A percentile compares a stretch with the other conserved stretches of the same genome.
Conservation (phyloP, 2,888 invertebrate genomes). For the Apodemia mormo region DNA sequence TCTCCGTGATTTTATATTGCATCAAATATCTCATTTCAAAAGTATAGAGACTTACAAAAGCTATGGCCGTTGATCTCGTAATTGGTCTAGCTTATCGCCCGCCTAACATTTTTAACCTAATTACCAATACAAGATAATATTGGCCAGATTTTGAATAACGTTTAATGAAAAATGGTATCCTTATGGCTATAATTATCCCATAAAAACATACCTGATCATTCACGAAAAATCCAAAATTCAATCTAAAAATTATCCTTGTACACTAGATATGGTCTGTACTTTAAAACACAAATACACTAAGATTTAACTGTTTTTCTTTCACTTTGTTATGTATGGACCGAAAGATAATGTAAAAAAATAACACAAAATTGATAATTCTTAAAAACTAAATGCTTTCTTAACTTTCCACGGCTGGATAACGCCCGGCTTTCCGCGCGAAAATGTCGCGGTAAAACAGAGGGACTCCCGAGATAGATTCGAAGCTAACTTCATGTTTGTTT, state of each 20-base stretch:
- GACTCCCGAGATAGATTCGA: constrained; percentile 54
- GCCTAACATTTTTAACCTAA: constrained; percentile 76
- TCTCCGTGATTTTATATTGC: constrained; percentile 34
- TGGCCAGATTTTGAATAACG: constrained; percentile 32
- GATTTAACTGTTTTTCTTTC: constrained; percentile 37
- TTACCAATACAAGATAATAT: constrained; percentile 53
- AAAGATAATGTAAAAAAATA: constrained; percentile 33
- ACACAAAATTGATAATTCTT: constrained; percentile 42
- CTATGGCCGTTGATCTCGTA: constrained; percentile 58
- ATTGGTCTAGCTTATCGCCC: constrained; percentile 76
- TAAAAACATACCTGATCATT: constrained; percentile 75
- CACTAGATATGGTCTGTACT: constrained; percentile 53
- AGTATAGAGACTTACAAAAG: constrained; percentile 36
- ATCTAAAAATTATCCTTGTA: constrained; percentile 43
- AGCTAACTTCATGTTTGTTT: constrained; percentile 78
- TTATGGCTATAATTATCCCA: constrained; percentile 43
- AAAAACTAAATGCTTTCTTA: constrained; percentile 59
- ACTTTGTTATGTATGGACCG: constrained; percentile 43
- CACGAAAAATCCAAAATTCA: constrained; percentile 68
- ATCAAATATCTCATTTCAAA: constrained; percentile 22
- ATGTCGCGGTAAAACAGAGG: constrained; percentile 79
- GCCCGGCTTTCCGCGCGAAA: constrained; percentile 83
- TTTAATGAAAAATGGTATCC: constrained; percentile 41
- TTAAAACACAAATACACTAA: constrained; percentile 48
- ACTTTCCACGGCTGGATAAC: constrained; percentile 80